Base-by-base conservation (phyloP, 2,888 invertebrate species). In the Lasioglossum zephyrum region DNA sequence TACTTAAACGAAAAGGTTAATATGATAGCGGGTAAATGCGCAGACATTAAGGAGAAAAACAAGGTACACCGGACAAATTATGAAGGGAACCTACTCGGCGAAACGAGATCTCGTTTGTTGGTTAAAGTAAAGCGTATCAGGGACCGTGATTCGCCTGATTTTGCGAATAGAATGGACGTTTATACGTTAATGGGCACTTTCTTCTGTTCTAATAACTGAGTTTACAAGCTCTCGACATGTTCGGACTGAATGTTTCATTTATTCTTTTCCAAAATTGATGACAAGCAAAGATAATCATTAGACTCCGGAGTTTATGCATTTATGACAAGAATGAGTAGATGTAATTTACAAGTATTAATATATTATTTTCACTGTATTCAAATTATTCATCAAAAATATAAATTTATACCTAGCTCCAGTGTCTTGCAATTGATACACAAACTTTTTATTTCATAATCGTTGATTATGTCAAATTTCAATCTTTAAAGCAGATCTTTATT, bases 1-100 rank as follows among this genome's bases (percentile, higher is more conserved):
- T 86, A 86, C 81, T 72, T 81, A 77, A 85, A 85, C 77, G 86
- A 74, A 85, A 85, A 76, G 86, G 86, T 86, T 86, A 85, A 86
- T 86, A 86, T 81, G 81, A 86, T 86, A 81, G 86, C 81, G 86
- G 77, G 86, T 75, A 81, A 85, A 86, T 66, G 86, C 81, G 77
- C 66, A 75, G 86, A 78, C 81, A 81, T 86, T 86, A 86, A 86
- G 75, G 86, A 81, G 60, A 77, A 41, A 41, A 74, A 75, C 73
- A 81, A 76, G 77, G 53, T n/a, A 72, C 66, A 18, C 26, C 60
- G 86, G 81, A 81, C 86, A 81, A 85, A 78, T 86, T 85, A 86
- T 75, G 86, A 86, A 85, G 86, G 77, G 86, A 86, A 26, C 49
- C 57, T 57, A 72, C 80, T 36, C 66, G 77, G 41, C 72, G 77